Evolutionary conservation across 2,113 vertebrate genomes (phyloP), one percentile per base, ranked within the genome.

Genomic region (Elephas maximus): DNA sequence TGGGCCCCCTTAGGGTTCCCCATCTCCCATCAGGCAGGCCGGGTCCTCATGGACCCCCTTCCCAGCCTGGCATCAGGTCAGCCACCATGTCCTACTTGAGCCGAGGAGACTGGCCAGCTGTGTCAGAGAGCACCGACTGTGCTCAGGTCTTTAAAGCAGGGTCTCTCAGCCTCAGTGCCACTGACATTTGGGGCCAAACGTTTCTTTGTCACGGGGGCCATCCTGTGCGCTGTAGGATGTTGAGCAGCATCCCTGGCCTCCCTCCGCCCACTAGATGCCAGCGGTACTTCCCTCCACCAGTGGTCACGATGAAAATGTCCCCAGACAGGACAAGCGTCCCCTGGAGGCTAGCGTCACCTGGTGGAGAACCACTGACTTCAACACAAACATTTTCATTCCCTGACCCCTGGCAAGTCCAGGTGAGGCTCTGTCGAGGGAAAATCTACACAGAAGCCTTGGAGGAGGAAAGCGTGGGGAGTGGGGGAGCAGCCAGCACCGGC

Each of bases 121-220:
- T 57, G 80, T 33, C 51, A 0, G 1, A 18, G 7, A 0, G n/a
- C 0, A 0, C 60, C 17, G 0, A 2, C 8, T 3, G 44, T 11
- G 0, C 0, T 0, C 1, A 0, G 41, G 1, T 0, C 7, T 5
- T 6, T 3, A 26, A 30, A 18, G 21, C 67, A 0, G 2, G 4
- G 20, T 23, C 26, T 37, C 91, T 57, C n/a, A 0, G 0, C 37
- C 37, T 41, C 5, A 0, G 76, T 20, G 0, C 53, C 5, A 37
- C 5, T 0, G 23, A 4, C 62, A 0, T 6, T 2, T n/a, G 30
- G 15, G 17, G 45, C n/a, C 0, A 0, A 62, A 2, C 11, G 1
- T 0, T 7, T 8, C 24, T 1, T 1, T 30, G 63, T 10, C 0
- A 1, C 2, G 48, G 33, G 83, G 53, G 17, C 53, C 41, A 41